A percentile compares a stretch with the other conserved stretches of the same genome.
These are phyloP conservation scores for Samia ricini DNA, from an alignment of 1,140 invertebrate species.

Conservation along the genomic window DNA sequence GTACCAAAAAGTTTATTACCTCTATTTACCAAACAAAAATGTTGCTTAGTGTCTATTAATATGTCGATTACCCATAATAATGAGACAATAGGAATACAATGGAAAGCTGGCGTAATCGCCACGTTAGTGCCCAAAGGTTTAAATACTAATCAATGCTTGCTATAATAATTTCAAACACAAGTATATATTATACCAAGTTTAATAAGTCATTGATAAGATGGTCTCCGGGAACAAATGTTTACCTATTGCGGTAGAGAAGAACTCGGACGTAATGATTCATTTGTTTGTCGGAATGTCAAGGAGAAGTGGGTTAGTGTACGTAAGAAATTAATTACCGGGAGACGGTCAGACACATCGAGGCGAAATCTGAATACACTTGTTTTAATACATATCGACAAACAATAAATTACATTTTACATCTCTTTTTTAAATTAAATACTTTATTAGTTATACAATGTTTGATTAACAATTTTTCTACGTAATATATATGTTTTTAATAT, in stretches of 20 bases:
- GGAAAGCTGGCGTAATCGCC: no score
- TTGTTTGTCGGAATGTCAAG: slow-evolving; percentile 37
- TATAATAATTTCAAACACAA: neutral
- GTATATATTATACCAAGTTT: neutral
- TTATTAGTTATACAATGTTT: no score
- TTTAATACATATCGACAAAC: neutral
- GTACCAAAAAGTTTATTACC: no score
- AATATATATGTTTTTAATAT: no score
- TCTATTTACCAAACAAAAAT: no score
- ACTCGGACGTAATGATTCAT: slow-evolving; percentile 20
- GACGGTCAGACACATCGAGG: neutral
- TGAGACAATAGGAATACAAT: no score
- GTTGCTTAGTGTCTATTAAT: no score
- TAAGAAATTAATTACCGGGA: neutral
- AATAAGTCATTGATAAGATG: neutral
- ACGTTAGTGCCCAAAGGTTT: neutral
- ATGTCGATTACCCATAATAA: no score
- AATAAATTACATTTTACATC: no score
- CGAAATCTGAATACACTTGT: neutral
- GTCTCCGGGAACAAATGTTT: neutral
- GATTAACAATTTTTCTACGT: no score
- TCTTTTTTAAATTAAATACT: no score
- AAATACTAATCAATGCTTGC: neutral
- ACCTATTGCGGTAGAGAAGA: neutral
- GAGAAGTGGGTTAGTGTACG: slow-evolving; percentile 7